Evolutionary conservation across 2,797 vertebrate species (phyloP).

Genomic region (Phoeniculus purpureus): DNA sequence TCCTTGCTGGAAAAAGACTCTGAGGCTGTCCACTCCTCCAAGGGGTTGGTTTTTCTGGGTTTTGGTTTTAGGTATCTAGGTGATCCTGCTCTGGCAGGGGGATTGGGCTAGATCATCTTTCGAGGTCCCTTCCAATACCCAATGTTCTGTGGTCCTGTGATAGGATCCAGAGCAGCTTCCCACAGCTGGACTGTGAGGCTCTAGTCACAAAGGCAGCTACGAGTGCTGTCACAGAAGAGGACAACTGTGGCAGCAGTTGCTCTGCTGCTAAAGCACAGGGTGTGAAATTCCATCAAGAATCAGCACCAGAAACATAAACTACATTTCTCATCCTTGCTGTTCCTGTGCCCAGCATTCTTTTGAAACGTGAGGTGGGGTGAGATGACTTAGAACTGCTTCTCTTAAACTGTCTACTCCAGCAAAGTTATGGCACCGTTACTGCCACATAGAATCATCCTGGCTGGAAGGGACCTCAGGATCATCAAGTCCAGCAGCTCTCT

Average conservation of each 20-base stretch:
- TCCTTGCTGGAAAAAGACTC: background rate
- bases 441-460: too few species aligned
- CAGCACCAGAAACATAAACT: background rate
- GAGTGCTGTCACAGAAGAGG: background rate
- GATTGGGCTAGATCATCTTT: too few species aligned
- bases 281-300: background rate
- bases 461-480: too few species aligned
- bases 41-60: background rate
- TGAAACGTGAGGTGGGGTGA: fast-evolving
- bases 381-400: background rate
- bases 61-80: background rate
- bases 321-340: background rate
- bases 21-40: background rate
- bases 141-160: background rate
- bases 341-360: background rate
- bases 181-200: background rate
- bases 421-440: background rate
- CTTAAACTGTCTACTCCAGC: background rate
- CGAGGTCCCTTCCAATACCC: too few species aligned
- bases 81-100: too few species aligned
- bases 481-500: background rate
- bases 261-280: background rate
- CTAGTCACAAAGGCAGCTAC: background rate
- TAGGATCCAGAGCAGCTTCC: background rate
- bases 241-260: background rate